A percentile compares a stretch with the other conserved stretches of the same genome.
phyloP scores from a whole-genome alignment of 2,113 vertebrate genomes.

The Panurus biarmicus region DNA sequence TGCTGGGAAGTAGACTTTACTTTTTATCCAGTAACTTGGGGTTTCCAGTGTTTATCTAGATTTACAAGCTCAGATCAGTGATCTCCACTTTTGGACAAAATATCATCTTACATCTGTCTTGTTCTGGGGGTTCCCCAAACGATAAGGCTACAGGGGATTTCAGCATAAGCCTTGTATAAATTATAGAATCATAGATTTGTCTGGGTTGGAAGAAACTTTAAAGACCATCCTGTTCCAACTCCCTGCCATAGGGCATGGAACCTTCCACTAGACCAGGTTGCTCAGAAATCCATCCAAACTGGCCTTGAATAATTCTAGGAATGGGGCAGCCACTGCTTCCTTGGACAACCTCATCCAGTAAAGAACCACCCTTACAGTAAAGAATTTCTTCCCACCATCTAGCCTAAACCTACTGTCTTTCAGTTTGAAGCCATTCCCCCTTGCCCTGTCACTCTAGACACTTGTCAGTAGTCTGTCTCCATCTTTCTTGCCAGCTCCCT shows the following conservation, averaged over 20 bases:
- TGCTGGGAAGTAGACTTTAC: not conserved
- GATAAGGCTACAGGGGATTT: not conserved
- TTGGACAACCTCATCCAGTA: not conserved
- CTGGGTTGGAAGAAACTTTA: not conserved
- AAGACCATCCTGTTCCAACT: not conserved
- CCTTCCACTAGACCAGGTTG: not conserved
- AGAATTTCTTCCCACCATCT: not conserved
- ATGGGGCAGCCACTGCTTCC: not conserved
- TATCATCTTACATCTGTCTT: not conserved
- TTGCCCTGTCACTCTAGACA: not conserved
- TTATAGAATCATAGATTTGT: not conserved
- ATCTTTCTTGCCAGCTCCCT: not conserved
- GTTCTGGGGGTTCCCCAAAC: not conserved
- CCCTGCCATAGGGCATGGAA: not conserved
- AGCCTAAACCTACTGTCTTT: not conserved
- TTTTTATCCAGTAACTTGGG: not conserved
- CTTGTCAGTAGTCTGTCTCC: not conserved
- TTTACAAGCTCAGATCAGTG: not conserved
- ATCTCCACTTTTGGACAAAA: not conserved
- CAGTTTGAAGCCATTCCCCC: not conserved
- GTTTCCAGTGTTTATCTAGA: not conserved
- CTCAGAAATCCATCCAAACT: not conserved
- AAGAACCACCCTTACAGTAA: not conserved
- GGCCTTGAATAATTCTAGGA: not conserved
- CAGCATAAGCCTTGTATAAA: not conserved